Percentiles rank a stretch among this genome's conserved stretches.
These are phyloP conservation scores for Sycophila sp. DNA, from an alignment of 1,140 invertebrate species.

Conservation along the genomic window DNA sequence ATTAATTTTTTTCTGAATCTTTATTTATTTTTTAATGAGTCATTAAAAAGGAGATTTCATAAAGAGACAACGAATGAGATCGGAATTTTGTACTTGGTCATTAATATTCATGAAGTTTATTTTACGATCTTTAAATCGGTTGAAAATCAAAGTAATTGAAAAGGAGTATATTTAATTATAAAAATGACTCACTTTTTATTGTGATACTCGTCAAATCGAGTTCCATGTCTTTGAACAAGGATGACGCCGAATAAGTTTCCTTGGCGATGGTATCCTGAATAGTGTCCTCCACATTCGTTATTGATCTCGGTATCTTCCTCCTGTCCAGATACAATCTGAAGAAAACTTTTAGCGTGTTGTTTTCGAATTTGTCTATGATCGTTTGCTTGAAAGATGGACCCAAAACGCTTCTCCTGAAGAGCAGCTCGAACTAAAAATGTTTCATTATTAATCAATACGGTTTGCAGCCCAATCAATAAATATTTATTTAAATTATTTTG, in stretches of 20 bases:
- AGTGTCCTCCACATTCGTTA: constrained; percentile 74
- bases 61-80: no score
- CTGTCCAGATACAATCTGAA: constrained; percentile 79
- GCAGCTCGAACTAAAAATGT: constrained; percentile 60
- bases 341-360: constrained; percentile 76
- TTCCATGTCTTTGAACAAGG: constrained; percentile 74
- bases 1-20: no score
- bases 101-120: no score
- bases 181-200: constrained; percentile 75
- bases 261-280: constrained; percentile 74
- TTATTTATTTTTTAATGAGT: no score
- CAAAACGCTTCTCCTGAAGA: constrained; percentile 67
- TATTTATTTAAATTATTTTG: no score
- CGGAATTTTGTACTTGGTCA: no score
- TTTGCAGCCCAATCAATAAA: no score
- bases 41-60: no score
- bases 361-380: constrained; percentile 75
- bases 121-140: no score
- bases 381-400: constrained; percentile 72
- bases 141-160: no score
- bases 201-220: constrained; percentile 73
- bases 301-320: constrained; percentile 76
- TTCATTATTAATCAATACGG: no score
- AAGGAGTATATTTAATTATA: no score
- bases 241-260: constrained; percentile 73